Base-by-base conservation (phyloP, 2,113 vertebrate species). In the Ahaetulla prasina region DNA sequence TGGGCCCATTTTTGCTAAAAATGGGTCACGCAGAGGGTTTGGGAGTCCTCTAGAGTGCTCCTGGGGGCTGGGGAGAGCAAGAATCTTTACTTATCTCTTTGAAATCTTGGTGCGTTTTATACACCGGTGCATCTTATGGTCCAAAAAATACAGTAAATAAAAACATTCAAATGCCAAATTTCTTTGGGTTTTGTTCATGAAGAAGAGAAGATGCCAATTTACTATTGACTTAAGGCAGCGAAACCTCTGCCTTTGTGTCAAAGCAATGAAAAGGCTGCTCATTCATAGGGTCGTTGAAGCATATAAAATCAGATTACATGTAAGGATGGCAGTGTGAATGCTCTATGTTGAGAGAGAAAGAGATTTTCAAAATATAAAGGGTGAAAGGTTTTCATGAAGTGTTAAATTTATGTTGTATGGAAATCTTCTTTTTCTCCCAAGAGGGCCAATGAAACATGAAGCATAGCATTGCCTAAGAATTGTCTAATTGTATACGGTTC, bases 211-310 rank as follows among this genome's bases (percentile, higher is more conserved):
- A 20, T 80, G 35, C 35, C 35, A 22, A 43, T 43, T 80, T 43
- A 43, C 35, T 43, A 43, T 80, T 80, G 35, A 80, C 35, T 43
- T 43, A 43, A 80, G 35, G 20, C 35, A 80, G 74, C 43, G 20
- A 80, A 80, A 80, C 74, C 43, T 35, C 74, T 43, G 35, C 8
- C 35, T 80, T 80, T 80, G 74, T 80, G 35, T 89, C 43, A 60
- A 14, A 16, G 92, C 39, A 91, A 22, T 39, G 47, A 22, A 92
- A 45, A 91, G 35, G 23, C 2, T 30, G 27, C 3, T 20, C 45
- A 1, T 0, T 11, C 45, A 50, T 0, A 43, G 0, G 0, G 30
- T 91, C 23, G 3, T 47, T 91, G 84, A 47, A 57, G 0, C 4
- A 30, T 63, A 50, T 25, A 39, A 57, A 85, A 60, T 91, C 84